Evolutionary conservation across 2,888 invertebrate genomes (phyloP), one percentile per base, ranked within the genome.

Genomic region (Griposia aprilina): DNA sequence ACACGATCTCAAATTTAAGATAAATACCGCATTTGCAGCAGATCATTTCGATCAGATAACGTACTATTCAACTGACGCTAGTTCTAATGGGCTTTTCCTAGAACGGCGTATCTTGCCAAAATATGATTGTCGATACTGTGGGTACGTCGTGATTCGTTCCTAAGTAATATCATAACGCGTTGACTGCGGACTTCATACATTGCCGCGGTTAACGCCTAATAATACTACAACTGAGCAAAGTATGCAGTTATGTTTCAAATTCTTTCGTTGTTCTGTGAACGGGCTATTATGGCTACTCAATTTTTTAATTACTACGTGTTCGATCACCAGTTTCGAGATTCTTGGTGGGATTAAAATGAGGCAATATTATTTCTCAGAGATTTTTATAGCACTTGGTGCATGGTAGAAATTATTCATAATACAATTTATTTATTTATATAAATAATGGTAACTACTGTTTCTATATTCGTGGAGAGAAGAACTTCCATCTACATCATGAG

Each of bases 1-100:
- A 83, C 26, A 78, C 59, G 55, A 78, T 60, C 59, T 86, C 60
- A 41, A 83, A 74, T 82, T 52, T 65, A 68, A 63, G 55, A 67
- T 60, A 57, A 23, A 77, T 36, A 48, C 3, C 10, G 36, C 3
- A 36, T 55, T 62, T 20, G 17, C 20, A 50, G 17, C 23, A 72
- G 11, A 57, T 52, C 1, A 30, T 30, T 26, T n/a, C 20, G 10
- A 60, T 23, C 15, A 50, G 50, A 26, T 36, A 60, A 41, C 20
- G n/a, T 10, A 41, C 36, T 68, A 23, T 62, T 30, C n/a, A 13
- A 57, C 0, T 17, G 15, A 71, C 13, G 20, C 5, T 11, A 30
- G 59, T 59, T 67, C 36, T 0, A 36, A 20, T 41, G 3, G 7
- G 45, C 17, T 23, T 36, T 48, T 17, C 10, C 45, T 55, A 59